Evolutionary conservation across 2,888 invertebrate species (phyloP), one percentile per base, ranked within the genome.

Genomic region (Ochropleura leucogaster): DNA sequence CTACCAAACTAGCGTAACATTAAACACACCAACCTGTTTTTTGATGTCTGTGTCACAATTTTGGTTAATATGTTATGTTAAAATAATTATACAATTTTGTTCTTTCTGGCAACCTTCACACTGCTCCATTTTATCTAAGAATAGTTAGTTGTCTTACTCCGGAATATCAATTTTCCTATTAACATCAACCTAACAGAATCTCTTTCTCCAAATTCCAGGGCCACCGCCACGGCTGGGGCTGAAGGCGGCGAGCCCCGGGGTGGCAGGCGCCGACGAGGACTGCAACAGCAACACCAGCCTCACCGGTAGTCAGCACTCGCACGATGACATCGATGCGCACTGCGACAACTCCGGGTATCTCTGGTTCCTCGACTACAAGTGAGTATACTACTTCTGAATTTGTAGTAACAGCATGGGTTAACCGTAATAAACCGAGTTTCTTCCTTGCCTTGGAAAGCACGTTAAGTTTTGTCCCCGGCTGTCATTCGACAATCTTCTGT

Each of bases 311-410:
- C 95, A 95, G 90, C 95, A 95, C 90, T 96, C 96, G 77, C 95
- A 95, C 91, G 96, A 96, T 94, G 96, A 96, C 87, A 92, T 95
- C 89, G 96, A 96, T 90, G 95, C 94, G 79, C 95, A 96, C 90
- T 95, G 96, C 95, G 98, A 98, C 95, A 98, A 98, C 97, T 98
- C 98, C 89, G 98, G 98, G 90, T 98, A 98, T 94, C 98, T 98
- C 94, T 98, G 98, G 98, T 98, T 98, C 95, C 97, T 98, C 89
- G 98, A 98, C 94, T 98, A 98, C 92, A 98, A 98, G 98, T 98
- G 89, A 97, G 97, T 62, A 44, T 62, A 44, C 7, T 44, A 14
- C 44, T n/a, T 62, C 42, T 59, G 4, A 7, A 59, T 57, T 30
- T 57, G 16, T 57, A 57, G 8, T 40, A 7, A 16, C 8, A 57